These are phyloP conservation scores for Ochropleura leucogaster DNA, from an alignment of 2,888 invertebrate species.

Conservation along the genomic window DNA sequence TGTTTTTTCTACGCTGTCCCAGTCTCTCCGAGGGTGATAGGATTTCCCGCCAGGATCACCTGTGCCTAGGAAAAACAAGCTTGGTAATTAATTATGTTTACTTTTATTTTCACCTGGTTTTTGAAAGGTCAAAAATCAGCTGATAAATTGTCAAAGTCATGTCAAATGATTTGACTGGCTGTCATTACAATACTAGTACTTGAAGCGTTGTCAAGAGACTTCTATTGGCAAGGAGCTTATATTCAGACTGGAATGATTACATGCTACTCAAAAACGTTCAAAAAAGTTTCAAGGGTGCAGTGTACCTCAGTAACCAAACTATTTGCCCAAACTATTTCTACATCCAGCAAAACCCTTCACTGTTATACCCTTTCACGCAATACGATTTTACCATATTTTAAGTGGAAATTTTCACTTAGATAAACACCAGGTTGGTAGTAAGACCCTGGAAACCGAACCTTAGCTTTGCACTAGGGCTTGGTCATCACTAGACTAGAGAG, in stretches of 20 bases:
- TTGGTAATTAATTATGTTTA: background rate
- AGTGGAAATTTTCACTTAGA: no score
- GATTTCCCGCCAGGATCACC: slow-evolving; percentile 86
- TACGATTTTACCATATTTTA: no score
- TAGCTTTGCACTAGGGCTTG: background rate
- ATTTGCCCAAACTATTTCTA: no score
- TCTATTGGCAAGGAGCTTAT: no score
- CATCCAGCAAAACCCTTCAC: no score
- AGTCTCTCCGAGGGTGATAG: slow-evolving; percentile 91
- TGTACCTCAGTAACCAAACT: no score
- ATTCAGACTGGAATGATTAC: no score
- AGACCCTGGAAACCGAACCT: background rate
- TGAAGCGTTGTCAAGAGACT: background rate
- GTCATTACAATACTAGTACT: background rate
- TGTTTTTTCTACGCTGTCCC: slow-evolving; percentile 96
- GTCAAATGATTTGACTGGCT: slow-evolving; percentile 1
- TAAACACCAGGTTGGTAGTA: background rate
- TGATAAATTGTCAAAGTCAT: background rate
- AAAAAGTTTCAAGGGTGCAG: no score
- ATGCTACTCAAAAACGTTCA: no score
- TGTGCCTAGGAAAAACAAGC: slow-evolving; percentile 67
- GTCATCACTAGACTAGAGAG: background rate
- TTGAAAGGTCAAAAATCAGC: background rate
- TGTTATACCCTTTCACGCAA: no score
- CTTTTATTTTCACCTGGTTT: background rate